A percentile compares a stretch with the other conserved stretches of the same genome.
These are phyloP conservation scores for Silurus glanis DNA, from an alignment of 2,113 vertebrate species.

Conservation along the genomic window DNA sequence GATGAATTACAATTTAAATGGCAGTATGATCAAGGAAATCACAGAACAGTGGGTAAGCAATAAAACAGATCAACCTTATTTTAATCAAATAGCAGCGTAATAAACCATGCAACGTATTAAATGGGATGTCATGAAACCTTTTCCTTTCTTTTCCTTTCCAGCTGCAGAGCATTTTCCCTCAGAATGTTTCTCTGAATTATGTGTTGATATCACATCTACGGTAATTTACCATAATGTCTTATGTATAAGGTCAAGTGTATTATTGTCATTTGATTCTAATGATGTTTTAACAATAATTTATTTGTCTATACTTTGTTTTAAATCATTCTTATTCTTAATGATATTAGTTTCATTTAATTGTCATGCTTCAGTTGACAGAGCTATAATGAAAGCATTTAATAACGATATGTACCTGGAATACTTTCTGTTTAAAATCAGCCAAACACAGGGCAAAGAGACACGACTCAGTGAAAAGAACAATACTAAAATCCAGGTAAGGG, in stretches of 20 bases:
- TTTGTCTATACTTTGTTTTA: neutral
- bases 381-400: neutral
- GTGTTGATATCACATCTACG: conserved; percentile 58
- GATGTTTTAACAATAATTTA: neutral
- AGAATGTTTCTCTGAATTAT: conserved; percentile 45
- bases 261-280: neutral
- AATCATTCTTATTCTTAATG: neutral
- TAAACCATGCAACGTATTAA: neutral
- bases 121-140: neutral
- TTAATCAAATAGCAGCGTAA: neutral
- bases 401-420: neutral
- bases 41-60: conserved; percentile 65
- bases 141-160: conserved; percentile 45
- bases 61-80: neutral
- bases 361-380: neutral
- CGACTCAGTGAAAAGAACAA: conserved; percentile 12
- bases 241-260: neutral
- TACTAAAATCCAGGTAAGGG: conserved; percentile 58
- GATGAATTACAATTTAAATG: neutral
- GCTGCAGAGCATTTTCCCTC: conserved; percentile 63
- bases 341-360: neutral
- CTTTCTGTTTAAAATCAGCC: conserved; percentile 58
- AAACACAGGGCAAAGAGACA: conserved; percentile 32
- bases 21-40: conserved; percentile 45
- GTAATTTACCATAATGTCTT: conserved; percentile 50